phyloP scores from a whole-genome alignment of 2,888 invertebrate genomes.

The Andrena chrysosceles region DNA sequence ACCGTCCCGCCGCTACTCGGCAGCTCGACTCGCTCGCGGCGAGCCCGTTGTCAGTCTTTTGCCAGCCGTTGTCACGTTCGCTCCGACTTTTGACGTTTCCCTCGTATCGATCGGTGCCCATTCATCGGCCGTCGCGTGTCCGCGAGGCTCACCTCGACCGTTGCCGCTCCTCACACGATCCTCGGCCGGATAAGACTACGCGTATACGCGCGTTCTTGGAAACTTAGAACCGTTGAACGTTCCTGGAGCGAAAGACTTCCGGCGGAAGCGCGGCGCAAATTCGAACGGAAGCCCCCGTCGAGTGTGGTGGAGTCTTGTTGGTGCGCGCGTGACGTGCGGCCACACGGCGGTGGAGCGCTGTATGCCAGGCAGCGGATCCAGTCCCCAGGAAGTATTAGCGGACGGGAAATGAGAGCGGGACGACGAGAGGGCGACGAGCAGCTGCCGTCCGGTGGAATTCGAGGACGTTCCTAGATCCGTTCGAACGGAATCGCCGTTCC shows the following conservation, averaged over 20 bases:
- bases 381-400: conserved; percentile 25
- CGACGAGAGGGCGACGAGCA: conserved; percentile 31
- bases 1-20: conserved; percentile 4
- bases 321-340: conserved; percentile 9
- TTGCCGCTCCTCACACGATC: not conserved
- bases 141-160: not conserved
- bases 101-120: conserved; percentile 15
- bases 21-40: conserved; percentile 65
- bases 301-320: conserved; percentile 1
- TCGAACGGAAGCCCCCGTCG: conserved; percentile 20
- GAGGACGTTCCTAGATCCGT: conserved; percentile 46
- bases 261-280: conserved; percentile 16
- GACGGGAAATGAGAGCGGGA: conserved; percentile 49
- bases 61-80: conserved; percentile 68
- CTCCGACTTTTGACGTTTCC: conserved; percentile 43
- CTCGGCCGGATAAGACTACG: not conserved
- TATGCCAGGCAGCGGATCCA: not conserved
- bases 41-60: conserved; percentile 80
- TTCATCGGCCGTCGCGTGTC: conserved; percentile 22
- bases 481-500: conserved; percentile 44
- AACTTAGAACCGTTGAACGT: not conserved
- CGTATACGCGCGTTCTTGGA: not conserved
- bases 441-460: conserved; percentile 47
- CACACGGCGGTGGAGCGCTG: too few species aligned
- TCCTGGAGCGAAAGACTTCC: not conserved